Evolutionary conservation across 2,888 invertebrate genomes (phyloP).

Genomic region (Cephus pulcher): DNA sequence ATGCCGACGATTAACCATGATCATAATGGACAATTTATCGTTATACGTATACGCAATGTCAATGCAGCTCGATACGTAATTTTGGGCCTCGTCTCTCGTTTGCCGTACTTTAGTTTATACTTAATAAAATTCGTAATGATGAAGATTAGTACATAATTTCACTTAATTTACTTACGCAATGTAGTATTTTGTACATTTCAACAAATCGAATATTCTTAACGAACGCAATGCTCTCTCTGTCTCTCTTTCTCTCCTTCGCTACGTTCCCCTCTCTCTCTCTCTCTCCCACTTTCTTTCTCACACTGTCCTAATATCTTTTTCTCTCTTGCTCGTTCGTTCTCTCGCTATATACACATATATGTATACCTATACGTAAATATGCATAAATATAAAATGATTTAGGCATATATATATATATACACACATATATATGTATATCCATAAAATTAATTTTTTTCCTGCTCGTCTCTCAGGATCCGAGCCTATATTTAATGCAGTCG

Average conservation of each 20-base stretch:
- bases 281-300: not conserved
- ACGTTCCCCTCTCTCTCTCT: too few species aligned
- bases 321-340: not conserved
- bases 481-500: not conserved
- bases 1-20: slow-evolving; percentile 7
- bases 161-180: slow-evolving; percentile 11
- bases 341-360: not conserved
- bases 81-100: slow-evolving; percentile 12
- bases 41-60: slow-evolving; percentile 4
- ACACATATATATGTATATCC: not conserved
- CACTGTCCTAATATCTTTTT: not conserved
- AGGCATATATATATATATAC: not conserved
- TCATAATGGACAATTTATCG: slow-evolving; percentile 5
- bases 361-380: not conserved
- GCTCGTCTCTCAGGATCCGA: not conserved
- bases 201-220: slow-evolving; percentile 23
- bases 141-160: slow-evolving; percentile 19
- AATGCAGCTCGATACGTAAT: slow-evolving; percentile 18
- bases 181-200: slow-evolving; percentile 25
- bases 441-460: not conserved
- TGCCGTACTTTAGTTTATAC: not conserved
- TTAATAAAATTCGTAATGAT: slow-evolving; percentile 21
- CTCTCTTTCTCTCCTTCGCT: not conserved
- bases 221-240: slow-evolving; percentile 15
- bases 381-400: not conserved